phyloP scores from a whole-genome alignment of 2,888 invertebrate genomes.

The Netelia melanura region DNA sequence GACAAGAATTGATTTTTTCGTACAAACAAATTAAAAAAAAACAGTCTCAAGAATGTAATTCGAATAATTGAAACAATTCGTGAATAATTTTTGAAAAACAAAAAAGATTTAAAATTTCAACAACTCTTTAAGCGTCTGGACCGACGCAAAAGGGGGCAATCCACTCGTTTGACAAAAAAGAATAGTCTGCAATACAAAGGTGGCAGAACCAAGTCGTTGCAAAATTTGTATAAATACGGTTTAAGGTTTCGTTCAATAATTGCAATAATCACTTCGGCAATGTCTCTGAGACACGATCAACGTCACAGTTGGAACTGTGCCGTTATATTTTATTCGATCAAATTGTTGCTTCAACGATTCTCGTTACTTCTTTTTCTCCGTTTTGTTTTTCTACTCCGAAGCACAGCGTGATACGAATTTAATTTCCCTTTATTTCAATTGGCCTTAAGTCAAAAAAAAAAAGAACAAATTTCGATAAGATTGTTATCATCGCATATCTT shows the following conservation, averaged over 20 bases:
- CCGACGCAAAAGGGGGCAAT: not conserved
- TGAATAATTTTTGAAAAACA: no score
- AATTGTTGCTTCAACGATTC: slow-evolving; percentile 59
- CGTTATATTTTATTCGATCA: not conserved
- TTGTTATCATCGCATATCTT: slow-evolving; percentile 84
- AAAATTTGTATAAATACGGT: slow-evolving; percentile 24
- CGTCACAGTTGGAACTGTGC: slow-evolving; percentile 16
- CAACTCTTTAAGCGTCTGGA: no score
- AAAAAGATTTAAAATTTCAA: no score
- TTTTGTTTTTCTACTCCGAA: slow-evolving; percentile 40
- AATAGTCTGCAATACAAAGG: slow-evolving; percentile 29
- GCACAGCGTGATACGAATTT: slow-evolving; percentile 24
- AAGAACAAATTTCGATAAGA: slow-evolving; percentile 60
- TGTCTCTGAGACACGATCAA: not conserved
- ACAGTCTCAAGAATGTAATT: no score
- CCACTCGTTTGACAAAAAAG: not conserved
- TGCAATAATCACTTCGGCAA: not conserved
- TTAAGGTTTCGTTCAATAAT: slow-evolving; percentile 3
- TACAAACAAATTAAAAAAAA: no score
- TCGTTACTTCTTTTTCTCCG: slow-evolving; percentile 42
- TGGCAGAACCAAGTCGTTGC: slow-evolving; percentile 63
- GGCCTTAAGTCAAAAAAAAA: slow-evolving; percentile 50
- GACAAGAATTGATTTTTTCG: no score
- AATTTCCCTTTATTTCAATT: not conserved
- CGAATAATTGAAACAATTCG: no score